phyloP scores from a whole-genome alignment of 2,113 vertebrate genomes.

The Oxyura jamaicensis region DNA sequence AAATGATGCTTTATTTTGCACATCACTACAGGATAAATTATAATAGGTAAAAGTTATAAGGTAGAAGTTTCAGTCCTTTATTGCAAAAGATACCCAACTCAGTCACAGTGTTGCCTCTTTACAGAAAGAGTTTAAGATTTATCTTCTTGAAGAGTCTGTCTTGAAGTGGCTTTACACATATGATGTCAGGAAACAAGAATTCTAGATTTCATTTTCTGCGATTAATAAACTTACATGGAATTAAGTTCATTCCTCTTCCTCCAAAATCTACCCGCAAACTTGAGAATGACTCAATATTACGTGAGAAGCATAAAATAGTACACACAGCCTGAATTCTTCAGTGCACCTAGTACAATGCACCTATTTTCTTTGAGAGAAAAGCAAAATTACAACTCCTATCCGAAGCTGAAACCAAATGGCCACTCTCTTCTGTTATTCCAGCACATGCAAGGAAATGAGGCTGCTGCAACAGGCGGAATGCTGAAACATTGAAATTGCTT shows the following conservation, averaged over 20 bases:
- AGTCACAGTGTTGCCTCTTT: neutral
- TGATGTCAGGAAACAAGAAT: neutral
- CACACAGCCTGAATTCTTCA: neutral
- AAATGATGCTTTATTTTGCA: neutral
- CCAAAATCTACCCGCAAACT: neutral
- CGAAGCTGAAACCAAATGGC: neutral
- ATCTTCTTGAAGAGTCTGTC: neutral
- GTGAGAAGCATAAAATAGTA: neutral
- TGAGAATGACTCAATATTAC: neutral
- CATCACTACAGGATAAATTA: neutral
- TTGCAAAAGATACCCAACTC: neutral
- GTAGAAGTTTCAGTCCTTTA: neutral
- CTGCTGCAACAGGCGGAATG: neutral
- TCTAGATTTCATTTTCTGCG: neutral
- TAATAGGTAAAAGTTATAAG: too few species aligned
- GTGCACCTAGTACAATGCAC: neutral
- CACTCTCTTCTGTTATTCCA: neutral
- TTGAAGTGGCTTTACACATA: neutral
- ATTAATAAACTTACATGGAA: neutral
- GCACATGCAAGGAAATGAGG: neutral
- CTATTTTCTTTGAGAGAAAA: neutral
- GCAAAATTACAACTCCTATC: neutral
- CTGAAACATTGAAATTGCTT: neutral
- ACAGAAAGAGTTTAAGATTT: neutral
- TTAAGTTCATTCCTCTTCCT: neutral